Base-by-base conservation (phyloP, 2,888 invertebrate species). In the Ennomos erosarius region DNA sequence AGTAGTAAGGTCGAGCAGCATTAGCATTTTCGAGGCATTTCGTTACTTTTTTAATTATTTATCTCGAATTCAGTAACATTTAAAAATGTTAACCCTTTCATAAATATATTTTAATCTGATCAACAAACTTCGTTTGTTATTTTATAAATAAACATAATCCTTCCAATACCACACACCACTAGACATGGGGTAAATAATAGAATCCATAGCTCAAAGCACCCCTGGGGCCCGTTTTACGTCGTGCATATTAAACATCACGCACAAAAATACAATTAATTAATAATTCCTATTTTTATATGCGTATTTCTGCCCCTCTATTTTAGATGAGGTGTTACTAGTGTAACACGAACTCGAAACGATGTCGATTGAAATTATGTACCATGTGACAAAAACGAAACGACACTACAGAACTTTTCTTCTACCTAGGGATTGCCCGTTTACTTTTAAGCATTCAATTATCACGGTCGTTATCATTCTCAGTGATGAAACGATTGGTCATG, bases 241-340 rank as follows among this genome's bases (percentile, higher is more conserved):
- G 74, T 84, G 87, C 87, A 88, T 88, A 88, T 85, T 88, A 86
- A 87, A 82, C 77, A 78, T 80, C 86, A 83, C 86, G 82, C 72
- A 73, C 84, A 82, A 83, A 84, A 85, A 87, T 87, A 87, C 82
- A 85, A 87, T 88, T 86, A 84, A 88, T 88, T 84, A 87, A 82
- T 87, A 83, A 85, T 85, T 55, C 70, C 79, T 82, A 83, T 85
- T 84, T 86, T 81, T 85, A 86, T 87, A 87, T 84, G 80, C 80
- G 70, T 70, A 60, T 55, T 45, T 46, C 37, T 60, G 58, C 63
- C 73, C 70, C 73, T 74, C 70, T 73, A 50, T 44, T 50, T 48
- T 61, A 57, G 50, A 52, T 47, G 13, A 36, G 39, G 36, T 26
- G 43, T 1, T 63, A 68, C 68, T 47, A 53, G 44, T 52, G 47